phyloP scores from a whole-genome alignment of 1,140 invertebrate genomes.

The Lamellibrachia luymesi region DNA sequence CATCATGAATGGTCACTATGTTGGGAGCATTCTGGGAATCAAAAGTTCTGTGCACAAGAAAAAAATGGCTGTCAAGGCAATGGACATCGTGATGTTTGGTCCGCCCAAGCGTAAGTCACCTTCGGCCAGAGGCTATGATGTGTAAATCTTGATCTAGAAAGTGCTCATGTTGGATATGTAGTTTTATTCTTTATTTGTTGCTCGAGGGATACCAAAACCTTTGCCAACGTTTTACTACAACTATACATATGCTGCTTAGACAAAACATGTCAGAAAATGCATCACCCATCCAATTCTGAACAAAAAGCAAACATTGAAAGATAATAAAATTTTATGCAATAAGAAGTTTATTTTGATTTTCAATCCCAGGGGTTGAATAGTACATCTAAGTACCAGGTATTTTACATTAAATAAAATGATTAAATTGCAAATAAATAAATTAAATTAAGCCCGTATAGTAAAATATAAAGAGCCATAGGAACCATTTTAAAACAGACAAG shows the following conservation, averaged over 20 bases:
- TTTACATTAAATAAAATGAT: no score
- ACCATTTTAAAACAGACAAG: no score
- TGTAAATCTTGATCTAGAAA: neutral
- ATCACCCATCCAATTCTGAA: neutral
- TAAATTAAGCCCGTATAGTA: no score
- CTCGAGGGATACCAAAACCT: neutral
- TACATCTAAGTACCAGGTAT: no score
- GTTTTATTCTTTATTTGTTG: neutral
- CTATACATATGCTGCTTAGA: neutral
- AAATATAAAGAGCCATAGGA: no score
- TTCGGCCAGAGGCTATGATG: neutral
- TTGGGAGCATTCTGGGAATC: slow-evolving; percentile 85
- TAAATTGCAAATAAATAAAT: no score
- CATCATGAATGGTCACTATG: slow-evolving; percentile 78
- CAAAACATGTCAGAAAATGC: neutral
- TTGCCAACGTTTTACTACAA: neutral
- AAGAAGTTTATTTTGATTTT: no score
- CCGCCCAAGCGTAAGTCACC: slow-evolving; percentile 82
- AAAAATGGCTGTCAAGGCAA: slow-evolving; percentile 92
- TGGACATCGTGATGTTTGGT: slow-evolving; percentile 95
- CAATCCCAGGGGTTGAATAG: no score
- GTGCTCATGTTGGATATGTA: neutral
- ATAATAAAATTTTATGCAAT: no score
- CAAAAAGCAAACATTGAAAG: no score
- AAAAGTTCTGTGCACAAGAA: slow-evolving; percentile 96